phyloP scores from a whole-genome alignment of 2,888 invertebrate species.

The Alcis repandata region DNA sequence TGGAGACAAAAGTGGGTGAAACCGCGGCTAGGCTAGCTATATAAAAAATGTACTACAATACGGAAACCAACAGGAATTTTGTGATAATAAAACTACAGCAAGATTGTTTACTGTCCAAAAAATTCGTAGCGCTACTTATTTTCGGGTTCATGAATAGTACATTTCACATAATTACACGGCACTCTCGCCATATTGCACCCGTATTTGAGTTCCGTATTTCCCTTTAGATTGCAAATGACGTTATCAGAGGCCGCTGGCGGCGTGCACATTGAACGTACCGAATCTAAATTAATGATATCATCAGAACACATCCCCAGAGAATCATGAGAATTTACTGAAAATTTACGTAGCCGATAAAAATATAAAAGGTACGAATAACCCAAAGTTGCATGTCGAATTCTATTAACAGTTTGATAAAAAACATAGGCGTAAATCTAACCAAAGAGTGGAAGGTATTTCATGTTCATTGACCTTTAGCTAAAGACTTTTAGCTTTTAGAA shows the following conservation, averaged over 20 bases:
- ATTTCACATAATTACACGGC: background rate
- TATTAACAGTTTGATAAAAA: too few relatives aligned
- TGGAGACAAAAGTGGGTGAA: too few relatives aligned
- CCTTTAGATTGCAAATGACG: slow-evolving; percentile 24
- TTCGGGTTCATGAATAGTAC: background rate
- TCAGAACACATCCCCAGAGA: background rate
- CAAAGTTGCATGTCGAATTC: too few relatives aligned
- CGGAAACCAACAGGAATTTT: too few relatives aligned
- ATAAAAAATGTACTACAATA: too few relatives aligned
- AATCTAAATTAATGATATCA: slow-evolving; percentile 24
- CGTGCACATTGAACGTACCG: slow-evolving; percentile 12
- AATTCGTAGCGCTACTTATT: background rate
- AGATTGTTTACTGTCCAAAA: background rate
- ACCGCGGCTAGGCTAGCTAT: too few relatives aligned
- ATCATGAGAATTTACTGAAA: background rate
- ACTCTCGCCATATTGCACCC: slow-evolving; percentile 4
- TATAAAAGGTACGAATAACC: too few relatives aligned
- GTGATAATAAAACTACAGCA: background rate
- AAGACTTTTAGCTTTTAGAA: too few relatives aligned
- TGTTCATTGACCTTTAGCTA: too few relatives aligned
- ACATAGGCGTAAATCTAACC: too few relatives aligned
- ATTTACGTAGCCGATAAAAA: background rate
- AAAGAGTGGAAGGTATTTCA: too few relatives aligned
- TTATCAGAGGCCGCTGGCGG: slow-evolving; percentile 15
- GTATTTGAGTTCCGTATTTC: slow-evolving; percentile 12